These are phyloP conservation scores for Drosophila dives DNA, from an alignment of 2,888 invertebrate species.

Conservation along the genomic window DNA sequence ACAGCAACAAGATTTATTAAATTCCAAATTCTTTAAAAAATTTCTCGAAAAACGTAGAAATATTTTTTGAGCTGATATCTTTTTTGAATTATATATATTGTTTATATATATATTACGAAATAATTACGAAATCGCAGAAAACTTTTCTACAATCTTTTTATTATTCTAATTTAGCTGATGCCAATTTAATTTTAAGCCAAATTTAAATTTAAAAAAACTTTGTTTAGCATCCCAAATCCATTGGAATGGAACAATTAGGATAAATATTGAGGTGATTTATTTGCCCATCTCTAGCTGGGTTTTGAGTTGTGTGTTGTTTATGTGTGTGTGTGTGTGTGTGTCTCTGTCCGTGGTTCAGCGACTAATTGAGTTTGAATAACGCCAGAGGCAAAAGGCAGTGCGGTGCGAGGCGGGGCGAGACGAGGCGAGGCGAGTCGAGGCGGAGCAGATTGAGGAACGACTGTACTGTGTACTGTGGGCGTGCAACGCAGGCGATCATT, in stretches of 20 bases:
- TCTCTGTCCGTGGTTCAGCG: conserved; percentile 46
- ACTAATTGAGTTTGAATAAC: conserved; percentile 75
- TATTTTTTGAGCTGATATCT: too few relatives aligned
- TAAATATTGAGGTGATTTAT: background rate
- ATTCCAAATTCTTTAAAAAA: too few relatives aligned
- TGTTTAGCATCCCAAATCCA: background rate
- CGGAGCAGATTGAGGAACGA: conserved; percentile 5
- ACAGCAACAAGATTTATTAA: too few relatives aligned
- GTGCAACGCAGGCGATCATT: conserved; percentile 73
- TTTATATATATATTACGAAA: too few relatives aligned
- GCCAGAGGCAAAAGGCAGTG: conserved; percentile 18
- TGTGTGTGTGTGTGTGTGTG: conserved; percentile 15
- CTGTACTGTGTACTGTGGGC: conserved; percentile 53
- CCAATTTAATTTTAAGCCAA: too few relatives aligned
- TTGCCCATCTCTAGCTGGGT: conserved; percentile 23
- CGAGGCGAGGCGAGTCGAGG: background rate
- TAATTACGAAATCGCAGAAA: too few relatives aligned
- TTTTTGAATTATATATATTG: too few relatives aligned
- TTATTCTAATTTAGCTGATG: too few relatives aligned
- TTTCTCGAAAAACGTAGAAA: too few relatives aligned
- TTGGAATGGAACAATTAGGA: background rate
- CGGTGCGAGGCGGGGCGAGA: background rate
- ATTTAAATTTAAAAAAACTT: background rate
- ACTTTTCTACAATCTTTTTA: too few relatives aligned
- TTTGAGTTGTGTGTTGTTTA: too few relatives aligned